Evolutionary conservation across 2,797 vertebrate genomes (phyloP).

Genomic region (Helarctos malayanus): DNA sequence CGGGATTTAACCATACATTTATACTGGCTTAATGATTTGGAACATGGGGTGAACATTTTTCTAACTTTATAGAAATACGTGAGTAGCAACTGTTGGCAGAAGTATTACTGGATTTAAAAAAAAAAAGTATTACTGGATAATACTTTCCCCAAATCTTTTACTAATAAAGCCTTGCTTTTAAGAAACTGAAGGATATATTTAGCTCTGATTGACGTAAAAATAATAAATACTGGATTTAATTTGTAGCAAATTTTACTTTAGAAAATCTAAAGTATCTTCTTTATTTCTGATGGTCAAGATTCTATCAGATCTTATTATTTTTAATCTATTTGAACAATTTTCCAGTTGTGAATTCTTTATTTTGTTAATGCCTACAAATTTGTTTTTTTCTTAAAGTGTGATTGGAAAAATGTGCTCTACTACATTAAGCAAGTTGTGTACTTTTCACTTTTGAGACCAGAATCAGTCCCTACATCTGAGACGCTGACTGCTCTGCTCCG

Average conservation of each 20-base stretch:
- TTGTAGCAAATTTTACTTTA: conserved; percentile 63
- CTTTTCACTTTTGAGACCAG: conserved; percentile 2
- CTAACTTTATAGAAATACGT: conserved; percentile 39
- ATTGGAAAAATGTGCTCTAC: conserved; percentile 3
- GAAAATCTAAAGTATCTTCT: not conserved
- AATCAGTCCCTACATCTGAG: not conserved
- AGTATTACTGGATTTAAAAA: not conserved
- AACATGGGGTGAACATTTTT: not conserved
- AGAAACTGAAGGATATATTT: conserved; percentile 39
- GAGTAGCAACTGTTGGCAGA: conserved; percentile 54
- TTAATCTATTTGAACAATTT: not conserved
- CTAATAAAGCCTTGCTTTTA: conserved; percentile 53
- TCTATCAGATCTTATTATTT: conserved; percentile 10
- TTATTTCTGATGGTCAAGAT: conserved; percentile 52
- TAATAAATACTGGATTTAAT: conserved; percentile 56
- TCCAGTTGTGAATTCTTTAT: not conserved
- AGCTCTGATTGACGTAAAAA: conserved; percentile 34
- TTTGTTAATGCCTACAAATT: not conserved
- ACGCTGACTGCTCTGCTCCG: not conserved
- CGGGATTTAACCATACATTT: conserved; percentile 22
- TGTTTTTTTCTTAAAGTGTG: conserved; percentile 25
- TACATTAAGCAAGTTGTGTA: not conserved
- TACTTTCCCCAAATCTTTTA: conserved; percentile 25
- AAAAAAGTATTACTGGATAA: conserved; percentile 22
- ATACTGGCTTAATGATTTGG: not conserved